Evolutionary conservation across 2,888 invertebrate genomes (phyloP).

Genomic region (Leucophenga montana): DNA sequence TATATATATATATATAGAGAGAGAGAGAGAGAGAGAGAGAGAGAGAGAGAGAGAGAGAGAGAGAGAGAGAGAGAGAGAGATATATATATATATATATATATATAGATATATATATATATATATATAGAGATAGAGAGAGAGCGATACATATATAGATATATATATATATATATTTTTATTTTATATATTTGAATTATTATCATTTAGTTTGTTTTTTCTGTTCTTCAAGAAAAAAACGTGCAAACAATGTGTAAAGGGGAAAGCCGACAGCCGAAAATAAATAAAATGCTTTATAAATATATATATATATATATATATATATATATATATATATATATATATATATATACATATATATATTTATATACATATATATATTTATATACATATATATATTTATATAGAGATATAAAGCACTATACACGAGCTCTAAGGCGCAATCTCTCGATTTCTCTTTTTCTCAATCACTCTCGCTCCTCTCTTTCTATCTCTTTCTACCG

Average conservation of each 20-base stretch:
- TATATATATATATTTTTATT: slow-evolving; percentile 44
- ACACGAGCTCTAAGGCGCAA: slow-evolving; percentile 32
- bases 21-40: too few relatives aligned
- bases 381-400: slow-evolving; percentile 28
- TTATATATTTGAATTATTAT: slow-evolving; percentile 32
- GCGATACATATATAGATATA: too few relatives aligned
- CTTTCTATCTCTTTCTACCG: slow-evolving; percentile 6
- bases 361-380: not conserved
- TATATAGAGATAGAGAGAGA: too few relatives aligned
- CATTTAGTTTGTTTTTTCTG: slow-evolving; percentile 42
- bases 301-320: slow-evolving; percentile 37
- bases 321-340: slow-evolving; percentile 34
- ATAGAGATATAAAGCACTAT: slow-evolving; percentile 38
- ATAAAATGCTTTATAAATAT: slow-evolving; percentile 55
- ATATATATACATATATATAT: slow-evolving; percentile 21
- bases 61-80: too few relatives aligned
- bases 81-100: slow-evolving; percentile 34
- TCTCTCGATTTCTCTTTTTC: slow-evolving; percentile 9
- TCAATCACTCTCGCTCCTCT: not conserved
- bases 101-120: slow-evolving; percentile 46
- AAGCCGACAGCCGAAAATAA: slow-evolving; percentile 73
- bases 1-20: slow-evolving; percentile 38
- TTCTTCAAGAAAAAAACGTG: slow-evolving; percentile 71
- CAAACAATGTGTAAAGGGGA: slow-evolving; percentile 76
- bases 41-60: too few relatives aligned